Percentiles rank a stretch among this genome's conserved stretches.
Conservation (phyloP, 2,797 vertebrate species). For the Paguma larvata region DNA sequence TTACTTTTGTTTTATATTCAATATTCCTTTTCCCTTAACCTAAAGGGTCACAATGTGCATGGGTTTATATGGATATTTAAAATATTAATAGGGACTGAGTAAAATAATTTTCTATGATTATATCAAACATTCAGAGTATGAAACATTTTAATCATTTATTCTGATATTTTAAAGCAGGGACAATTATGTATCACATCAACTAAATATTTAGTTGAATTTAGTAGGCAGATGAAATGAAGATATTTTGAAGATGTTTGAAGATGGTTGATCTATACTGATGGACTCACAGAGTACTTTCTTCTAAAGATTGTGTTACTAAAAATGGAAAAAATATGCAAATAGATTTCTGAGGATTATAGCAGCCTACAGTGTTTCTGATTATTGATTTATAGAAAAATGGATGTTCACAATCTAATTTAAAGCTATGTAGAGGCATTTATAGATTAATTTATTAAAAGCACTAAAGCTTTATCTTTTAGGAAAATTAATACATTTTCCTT, state of each 20-base stretch:
- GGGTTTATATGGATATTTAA: not conserved
- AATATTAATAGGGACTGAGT: not conserved
- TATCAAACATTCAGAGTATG: not conserved
- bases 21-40: not conserved
- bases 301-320: not conserved
- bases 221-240: not conserved
- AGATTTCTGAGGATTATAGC: not conserved
- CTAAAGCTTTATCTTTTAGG: not conserved
- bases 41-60: not conserved
- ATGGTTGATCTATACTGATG: not conserved
- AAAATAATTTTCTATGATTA: not conserved
- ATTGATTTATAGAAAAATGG: not conserved
- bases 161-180: not conserved
- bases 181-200: not conserved
- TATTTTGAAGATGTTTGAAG: not conserved
- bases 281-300: not conserved
- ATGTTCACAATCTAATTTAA: not conserved
- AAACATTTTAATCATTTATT: not conserved
- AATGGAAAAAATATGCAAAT: not conserved
- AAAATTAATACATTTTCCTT: not conserved
- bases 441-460: not conserved
- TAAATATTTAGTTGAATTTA: not conserved
- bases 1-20: not conserved
- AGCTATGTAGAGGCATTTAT: not conserved
- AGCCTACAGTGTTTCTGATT: not conserved